Evolutionary conservation across 2,113 vertebrate genomes (phyloP).

Genomic region (Austrofundulus limnaeus): DNA sequence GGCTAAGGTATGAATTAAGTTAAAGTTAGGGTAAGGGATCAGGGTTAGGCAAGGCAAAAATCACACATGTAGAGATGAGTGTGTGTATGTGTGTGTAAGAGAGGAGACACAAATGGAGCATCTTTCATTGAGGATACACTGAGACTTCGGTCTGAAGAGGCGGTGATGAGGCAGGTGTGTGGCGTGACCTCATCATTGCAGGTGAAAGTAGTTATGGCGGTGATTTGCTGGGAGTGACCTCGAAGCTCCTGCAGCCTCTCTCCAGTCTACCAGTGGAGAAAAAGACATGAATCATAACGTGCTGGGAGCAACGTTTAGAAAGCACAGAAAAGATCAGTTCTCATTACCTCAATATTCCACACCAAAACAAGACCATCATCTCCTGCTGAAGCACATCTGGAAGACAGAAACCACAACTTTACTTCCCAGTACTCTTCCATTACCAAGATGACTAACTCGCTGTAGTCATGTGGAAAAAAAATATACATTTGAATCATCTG

Average conservation of each 20-base stretch:
- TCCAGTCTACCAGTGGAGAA: slow-evolving; percentile 83
- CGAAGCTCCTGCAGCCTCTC: slow-evolving; percentile 88
- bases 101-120: too few species aligned
- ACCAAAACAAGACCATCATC: slow-evolving; percentile 91
- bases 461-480: too few species aligned
- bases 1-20: too few species aligned
- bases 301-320: not conserved
- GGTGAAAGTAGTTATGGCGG: slow-evolving; percentile 83
- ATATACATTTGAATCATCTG: too few species aligned
- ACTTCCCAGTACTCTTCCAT: not conserved
- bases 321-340: not conserved
- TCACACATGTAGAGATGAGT: too few species aligned
- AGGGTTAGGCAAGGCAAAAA: too few species aligned
- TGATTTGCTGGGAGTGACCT: slow-evolving; percentile 93
- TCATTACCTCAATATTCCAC: slow-evolving; percentile 91
- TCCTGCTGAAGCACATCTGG: slow-evolving; percentile 93
- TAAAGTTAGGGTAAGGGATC: too few species aligned
- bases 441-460: too few species aligned
- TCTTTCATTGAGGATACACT: slow-evolving; percentile 87
- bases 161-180: slow-evolving; percentile 83
- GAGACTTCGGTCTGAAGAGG: slow-evolving; percentile 91
- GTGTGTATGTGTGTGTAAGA: not conserved
- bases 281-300: not conserved
- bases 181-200: slow-evolving; percentile 59
- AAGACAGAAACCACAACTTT: not conserved